A percentile compares a stretch with the other conserved stretches of the same genome.
phyloP scores from a whole-genome alignment of 2,888 invertebrate genomes.

The Listrodromus nycthemerus region DNA sequence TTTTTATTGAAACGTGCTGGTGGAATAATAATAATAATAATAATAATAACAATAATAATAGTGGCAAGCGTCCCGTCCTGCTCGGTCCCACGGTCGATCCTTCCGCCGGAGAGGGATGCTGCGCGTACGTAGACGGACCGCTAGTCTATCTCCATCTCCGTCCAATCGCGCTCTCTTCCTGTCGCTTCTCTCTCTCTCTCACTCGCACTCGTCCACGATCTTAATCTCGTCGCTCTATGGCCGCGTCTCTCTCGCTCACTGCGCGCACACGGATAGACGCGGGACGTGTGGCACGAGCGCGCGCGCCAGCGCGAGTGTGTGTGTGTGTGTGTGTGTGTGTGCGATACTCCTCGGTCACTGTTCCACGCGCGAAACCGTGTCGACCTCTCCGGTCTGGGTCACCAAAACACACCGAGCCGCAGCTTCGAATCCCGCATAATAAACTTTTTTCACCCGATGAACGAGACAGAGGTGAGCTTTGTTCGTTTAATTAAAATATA shows the following conservation, averaged over 20 bases:
- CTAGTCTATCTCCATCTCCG: constrained; percentile 32
- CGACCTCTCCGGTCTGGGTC: constrained; percentile 20
- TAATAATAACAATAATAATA: neutral
- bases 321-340: too few relatives aligned
- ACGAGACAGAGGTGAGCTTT: neutral
- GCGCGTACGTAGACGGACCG: constrained; percentile 63
- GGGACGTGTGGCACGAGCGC: too few relatives aligned
- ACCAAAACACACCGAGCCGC: constrained; percentile 20
- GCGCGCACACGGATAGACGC: neutral
- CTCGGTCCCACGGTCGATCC: constrained; percentile 53
- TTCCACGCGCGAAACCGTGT: constrained; percentile 25
- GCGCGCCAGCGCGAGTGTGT: too few relatives aligned
- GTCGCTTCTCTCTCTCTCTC: constrained; percentile 55
- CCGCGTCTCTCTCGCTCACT: constrained; percentile 7
- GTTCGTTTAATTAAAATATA: neutral
- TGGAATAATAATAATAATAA: too few relatives aligned
- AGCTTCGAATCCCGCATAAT: neutral
- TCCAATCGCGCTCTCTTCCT: constrained; percentile 44
- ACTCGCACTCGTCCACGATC: constrained; percentile 8
- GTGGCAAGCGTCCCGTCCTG: constrained; percentile 58
- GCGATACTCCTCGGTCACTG: constrained; percentile 15
- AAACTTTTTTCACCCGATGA: neutral
- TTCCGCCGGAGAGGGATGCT: constrained; percentile 68
- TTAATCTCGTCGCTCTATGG: constrained; percentile 28
- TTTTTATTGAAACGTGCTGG: too few relatives aligned